Percentiles rank a stretch among this genome's conserved stretches.
phyloP scores from a whole-genome alignment of 2,797 vertebrate species.

The Sebastes glaucus region DNA sequence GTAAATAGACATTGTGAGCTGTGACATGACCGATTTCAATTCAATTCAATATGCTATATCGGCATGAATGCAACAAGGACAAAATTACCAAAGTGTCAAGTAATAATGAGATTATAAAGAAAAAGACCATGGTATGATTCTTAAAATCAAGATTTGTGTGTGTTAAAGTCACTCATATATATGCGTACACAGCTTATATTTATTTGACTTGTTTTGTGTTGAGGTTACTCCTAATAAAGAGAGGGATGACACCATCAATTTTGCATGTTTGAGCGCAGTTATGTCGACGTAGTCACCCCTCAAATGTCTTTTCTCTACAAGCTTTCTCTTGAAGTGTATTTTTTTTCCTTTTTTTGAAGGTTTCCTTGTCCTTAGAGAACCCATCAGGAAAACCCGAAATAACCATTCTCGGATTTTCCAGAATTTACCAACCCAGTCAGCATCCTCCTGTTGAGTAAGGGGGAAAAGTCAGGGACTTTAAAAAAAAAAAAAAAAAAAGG shows the following conservation, averaged over 20 bases:
- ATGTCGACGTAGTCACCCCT: not conserved
- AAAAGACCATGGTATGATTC: not conserved
- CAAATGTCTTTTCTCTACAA: not conserved
- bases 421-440: conserved; percentile 8
- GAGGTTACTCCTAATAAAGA: not conserved
- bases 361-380: not conserved
- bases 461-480: conserved; percentile 32
- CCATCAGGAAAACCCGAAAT: conserved; percentile 17
- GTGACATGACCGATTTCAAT: conserved; percentile 2
- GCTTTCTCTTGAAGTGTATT: not conserved
- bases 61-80: not conserved
- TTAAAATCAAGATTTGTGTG: not conserved
- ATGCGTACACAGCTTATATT: not conserved
- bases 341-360: not conserved
- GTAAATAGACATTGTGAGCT: not conserved
- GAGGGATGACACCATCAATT: not conserved
- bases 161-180: not conserved
- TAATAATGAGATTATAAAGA: not conserved
- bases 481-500: conserved; percentile 12
- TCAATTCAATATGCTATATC: not conserved
- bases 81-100: not conserved
- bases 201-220: not conserved
- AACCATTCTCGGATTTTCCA: conserved; percentile 50
- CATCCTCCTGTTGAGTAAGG: conserved; percentile 29
- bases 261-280: not conserved